Base-by-base conservation (phyloP, 1,140 invertebrate species). In the Atopsyche davidsoni region DNA sequence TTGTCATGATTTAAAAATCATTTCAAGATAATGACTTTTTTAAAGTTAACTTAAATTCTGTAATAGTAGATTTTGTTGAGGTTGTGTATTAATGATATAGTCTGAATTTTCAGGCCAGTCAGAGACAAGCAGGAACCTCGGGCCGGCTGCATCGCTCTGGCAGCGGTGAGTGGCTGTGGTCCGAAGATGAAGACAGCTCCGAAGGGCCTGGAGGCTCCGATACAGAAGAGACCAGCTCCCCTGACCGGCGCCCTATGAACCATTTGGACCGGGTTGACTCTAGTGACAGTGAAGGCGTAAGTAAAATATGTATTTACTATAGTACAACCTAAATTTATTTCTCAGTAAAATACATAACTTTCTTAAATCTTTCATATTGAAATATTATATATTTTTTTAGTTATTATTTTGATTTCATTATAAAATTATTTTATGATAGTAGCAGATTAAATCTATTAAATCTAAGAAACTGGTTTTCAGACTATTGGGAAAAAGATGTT, bases 131-230 rank as follows among this genome's bases (percentile, higher is more conserved):
- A 1, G 90, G 91, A 2, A 84, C 89, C 1, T 92, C 89, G 28
- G 92, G 92, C 9, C 76, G 90, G 24, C 69, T 95, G 10, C 91
- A 94, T 66, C 79, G 91, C 59, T 93, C 89, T 3, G 85, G 90
- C 46, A 90, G 89, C 17, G 91, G 91, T 1, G 89, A 92, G 60
- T 96, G 92, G 92, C 88, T 94, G 2, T 95, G 92, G 92, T 92
- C 89, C 1, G 90, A 88, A 38, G 90, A 70, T 36, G 69, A 72
- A 58, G 68, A 70, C 17, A 66, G 65, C 31, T 60, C 49, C 1
- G 49, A 55, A 57, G 64, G 63, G 4, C 64, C 62, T 0, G 63
- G 60, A 0, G 60, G 51, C 13, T 57, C 60, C 4, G 59, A 61
- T 3, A 60, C 59, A 1, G 68, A 72, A 10, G 17, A 16, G 41